These are phyloP conservation scores for Daphoenositta chrysoptera DNA, from an alignment of 2,113 vertebrate species.

Conservation along the genomic window DNA sequence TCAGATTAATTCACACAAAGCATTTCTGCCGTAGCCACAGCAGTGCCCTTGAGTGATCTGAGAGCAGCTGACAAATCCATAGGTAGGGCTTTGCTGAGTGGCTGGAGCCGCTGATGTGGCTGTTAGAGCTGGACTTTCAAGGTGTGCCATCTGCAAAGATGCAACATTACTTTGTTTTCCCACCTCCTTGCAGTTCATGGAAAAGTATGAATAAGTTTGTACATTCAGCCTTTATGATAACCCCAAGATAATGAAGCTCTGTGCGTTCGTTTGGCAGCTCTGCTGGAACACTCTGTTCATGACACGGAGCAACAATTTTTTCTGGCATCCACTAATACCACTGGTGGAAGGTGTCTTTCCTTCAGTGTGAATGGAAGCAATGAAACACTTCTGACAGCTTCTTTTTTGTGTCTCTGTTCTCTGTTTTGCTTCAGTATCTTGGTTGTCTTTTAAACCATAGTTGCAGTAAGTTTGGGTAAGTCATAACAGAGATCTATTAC, in stretches of 20 bases:
- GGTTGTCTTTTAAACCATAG: background rate
- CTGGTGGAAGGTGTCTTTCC: background rate
- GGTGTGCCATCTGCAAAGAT: background rate
- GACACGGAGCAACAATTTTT: background rate
- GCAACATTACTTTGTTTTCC: background rate
- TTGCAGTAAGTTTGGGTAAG: background rate
- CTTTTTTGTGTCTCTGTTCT: background rate
- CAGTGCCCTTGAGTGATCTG: background rate
- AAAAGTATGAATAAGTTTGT: background rate
- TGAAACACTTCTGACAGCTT: background rate
- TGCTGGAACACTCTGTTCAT: background rate
- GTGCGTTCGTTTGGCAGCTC: background rate
- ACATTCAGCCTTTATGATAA: background rate
- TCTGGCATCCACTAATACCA: background rate
- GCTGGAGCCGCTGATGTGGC: background rate
- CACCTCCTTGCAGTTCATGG: background rate
- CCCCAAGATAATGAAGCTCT: background rate
- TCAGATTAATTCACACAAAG: background rate
- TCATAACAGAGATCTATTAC: background rate
- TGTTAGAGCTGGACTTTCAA: background rate
- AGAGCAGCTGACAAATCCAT: background rate
- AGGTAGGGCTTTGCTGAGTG: background rate
- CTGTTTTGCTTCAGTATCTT: background rate
- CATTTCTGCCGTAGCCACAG: background rate
- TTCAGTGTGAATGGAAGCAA: background rate